Base-by-base conservation (phyloP, 1,140 invertebrate species). In the Xylocopa sonorina region DNA sequence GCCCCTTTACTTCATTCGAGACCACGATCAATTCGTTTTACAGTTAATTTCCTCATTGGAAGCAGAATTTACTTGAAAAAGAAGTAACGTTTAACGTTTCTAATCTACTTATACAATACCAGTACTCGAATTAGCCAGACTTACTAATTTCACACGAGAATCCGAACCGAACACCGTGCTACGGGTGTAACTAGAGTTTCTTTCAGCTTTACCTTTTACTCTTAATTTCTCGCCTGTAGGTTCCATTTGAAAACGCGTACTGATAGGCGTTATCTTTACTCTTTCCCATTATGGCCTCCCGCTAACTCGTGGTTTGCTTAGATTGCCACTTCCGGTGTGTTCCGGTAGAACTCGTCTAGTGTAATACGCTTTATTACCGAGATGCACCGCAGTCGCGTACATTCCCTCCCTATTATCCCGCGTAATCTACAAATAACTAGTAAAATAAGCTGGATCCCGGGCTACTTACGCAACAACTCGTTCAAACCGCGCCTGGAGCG, bases 221-320 rank as follows among this genome's bases (percentile, higher is more conserved):
- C 9, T 10, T 9, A 10, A 16, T 64, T 41, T 41, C 48, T 16
- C 9, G 21, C 5, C 3, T 24, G 29, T 2, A 57, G 32, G n/a
- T 48, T 48, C n/a, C 41, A 58, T 76, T 38, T 41, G 51, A 38
- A 32, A 34, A 57, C 0, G 24, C 21, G 64, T 41, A 5, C 43
- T 50, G 51, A 46, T 58, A 68, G n/a, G 27, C 27, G 66, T 77
- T 77, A 77, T 77, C 66, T 77, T 69, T 77, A 55, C n/a, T 41
- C 74, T 41, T 58, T 27, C 74, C 16, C 29, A 51, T 68, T 57
- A 69, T 7, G n/a, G 29, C 50, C 29, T 32, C 12, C 16, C 6
- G 12, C 3, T 58, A 27, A 34, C 41, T 32, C 27, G 38, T 58
- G 51, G 38, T 50, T 27, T 9, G 43, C 55, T 78, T 71, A 60